Evolutionary conservation across 1,140 invertebrate genomes (phyloP).

Genomic region (Ostrea denselamellosa): DNA sequence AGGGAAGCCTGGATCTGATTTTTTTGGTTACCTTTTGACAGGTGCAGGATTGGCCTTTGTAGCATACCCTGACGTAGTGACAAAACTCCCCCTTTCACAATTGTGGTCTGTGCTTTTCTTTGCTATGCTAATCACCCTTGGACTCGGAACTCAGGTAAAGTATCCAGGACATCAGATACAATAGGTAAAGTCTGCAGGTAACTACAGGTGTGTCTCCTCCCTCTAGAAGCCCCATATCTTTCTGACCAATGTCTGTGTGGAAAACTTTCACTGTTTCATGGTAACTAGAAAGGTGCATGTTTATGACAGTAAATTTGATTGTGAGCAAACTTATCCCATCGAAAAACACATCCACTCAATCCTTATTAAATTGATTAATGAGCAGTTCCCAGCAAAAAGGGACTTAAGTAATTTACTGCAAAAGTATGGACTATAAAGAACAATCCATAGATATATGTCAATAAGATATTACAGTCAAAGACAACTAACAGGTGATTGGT

Average conservation of each 20-base stretch:
- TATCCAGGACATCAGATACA: background rate
- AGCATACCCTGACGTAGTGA: conserved; percentile 91
- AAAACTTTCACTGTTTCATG: no score
- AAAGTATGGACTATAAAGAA: no score
- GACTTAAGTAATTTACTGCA: no score
- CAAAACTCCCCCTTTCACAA: conserved; percentile 88
- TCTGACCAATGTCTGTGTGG: background rate
- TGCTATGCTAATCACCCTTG: conserved; percentile 95
- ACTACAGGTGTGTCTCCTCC: background rate
- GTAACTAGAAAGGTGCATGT: background rate
- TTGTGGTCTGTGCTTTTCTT: conserved; percentile 93
- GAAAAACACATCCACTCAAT: no score
- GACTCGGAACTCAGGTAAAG: conserved; percentile 91
- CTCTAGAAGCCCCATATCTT: background rate
- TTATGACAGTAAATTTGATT: background rate
- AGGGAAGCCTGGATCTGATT: background rate
- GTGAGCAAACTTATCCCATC: background rate
- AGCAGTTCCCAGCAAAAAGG: no score
- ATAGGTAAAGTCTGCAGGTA: conserved; percentile 20
- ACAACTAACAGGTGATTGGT: no score
- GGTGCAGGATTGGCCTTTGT: conserved; percentile 92
- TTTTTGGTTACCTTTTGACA: conserved; percentile 65
- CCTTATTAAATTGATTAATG: no score
- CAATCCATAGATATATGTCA: no score
- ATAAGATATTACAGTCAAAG: no score